Base-by-base conservation (phyloP, 2,113 vertebrate species). In the Dipodomys ordii region DNA sequence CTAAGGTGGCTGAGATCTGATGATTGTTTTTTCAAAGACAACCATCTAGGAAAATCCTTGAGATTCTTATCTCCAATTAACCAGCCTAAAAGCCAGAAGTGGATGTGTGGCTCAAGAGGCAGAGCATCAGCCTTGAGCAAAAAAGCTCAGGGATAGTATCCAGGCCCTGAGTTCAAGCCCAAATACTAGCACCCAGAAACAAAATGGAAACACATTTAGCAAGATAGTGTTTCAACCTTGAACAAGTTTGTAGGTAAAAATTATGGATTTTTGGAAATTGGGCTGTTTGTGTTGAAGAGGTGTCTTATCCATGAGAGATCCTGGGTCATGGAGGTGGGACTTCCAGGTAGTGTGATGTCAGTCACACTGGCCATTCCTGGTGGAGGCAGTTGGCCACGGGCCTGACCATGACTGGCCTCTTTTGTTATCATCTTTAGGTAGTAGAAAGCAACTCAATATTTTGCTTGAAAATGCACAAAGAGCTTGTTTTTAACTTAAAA, bases 401-500 rank as follows among this genome's bases (percentile, higher is more conserved):
- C 80, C 53, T 90, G 32, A 82, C 6, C 86, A 6, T 85, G 68
- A 95, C 62, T 79, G 79, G 25, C 12, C 16, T 57, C 27, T 73
- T 53, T 87, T 49, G 9, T 95, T 98, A 57, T 96, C 90, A 22
- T 90, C 57, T 83, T 68, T 82, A 98, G 98, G 98, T 95, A 27
- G 94, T 98, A 78, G 96, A 97, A 92, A 98, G 92, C 69, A 98
- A 95, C 44, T 99, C 99, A 1, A 23, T 98, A 22, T 99, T 98
- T 97, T 98, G 98, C 88, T 97, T 99, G 94, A 99, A 98, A 98
- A 97, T 97, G 72, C 98, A 99, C 35, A 96, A 98, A 74, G 98
- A 97, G 7, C 94, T 97, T 32, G 93, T 97, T 2, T 97, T 98
- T 88, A 94, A 98, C 85, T 98, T 98, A 81, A 96, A 96, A 84